Percentiles rank a stretch among this genome's conserved stretches.
Conservation (phyloP, 37 sponge, comb jelly and placozoan species). For the Halisarca cf. caerulea region DNA sequence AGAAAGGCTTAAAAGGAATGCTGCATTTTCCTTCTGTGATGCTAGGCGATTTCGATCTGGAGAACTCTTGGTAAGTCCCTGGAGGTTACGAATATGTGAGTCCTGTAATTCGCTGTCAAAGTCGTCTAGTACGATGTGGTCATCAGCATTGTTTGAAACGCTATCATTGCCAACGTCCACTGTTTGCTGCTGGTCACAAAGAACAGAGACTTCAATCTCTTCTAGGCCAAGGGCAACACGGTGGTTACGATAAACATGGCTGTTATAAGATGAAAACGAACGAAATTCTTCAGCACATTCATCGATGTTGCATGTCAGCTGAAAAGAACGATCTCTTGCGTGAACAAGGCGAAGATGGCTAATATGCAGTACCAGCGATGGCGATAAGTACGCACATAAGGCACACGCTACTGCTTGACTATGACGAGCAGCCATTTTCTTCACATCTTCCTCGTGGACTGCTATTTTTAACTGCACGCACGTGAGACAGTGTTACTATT, state of each 20-base stretch:
- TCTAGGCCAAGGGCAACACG: not conserved
- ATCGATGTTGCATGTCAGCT: slow-evolving; percentile 29
- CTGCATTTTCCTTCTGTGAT: not conserved
- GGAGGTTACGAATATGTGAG: no score
- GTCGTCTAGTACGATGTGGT: not conserved
- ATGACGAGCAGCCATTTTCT: not conserved
- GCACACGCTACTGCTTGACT: not conserved
- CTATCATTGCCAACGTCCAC: not conserved
- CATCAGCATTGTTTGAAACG: not conserved
- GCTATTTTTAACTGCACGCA: no score
- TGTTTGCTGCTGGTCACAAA: not conserved
- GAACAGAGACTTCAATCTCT: not conserved
- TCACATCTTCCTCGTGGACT: not conserved
- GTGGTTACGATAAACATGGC: slow-evolving; percentile 41
- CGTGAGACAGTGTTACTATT: no score
- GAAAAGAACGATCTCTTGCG: slow-evolving; percentile 27
- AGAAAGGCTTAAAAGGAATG: slow-evolving; percentile 18
- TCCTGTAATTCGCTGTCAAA: not conserved
- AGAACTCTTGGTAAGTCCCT: no score
- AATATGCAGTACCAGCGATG: not conserved
- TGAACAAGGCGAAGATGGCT: slow-evolving; percentile 50
- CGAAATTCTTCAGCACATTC: slow-evolving; percentile 20
- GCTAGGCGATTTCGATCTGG: not conserved
- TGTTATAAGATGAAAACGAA: slow-evolving; percentile 31
- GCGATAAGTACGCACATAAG: slow-evolving; percentile 14